A percentile compares a stretch with the other conserved stretches of the same genome.
Evolutionary conservation across 2,113 vertebrate species (phyloP).

Genomic region (Periophthalmodon schlosseri): DNA sequence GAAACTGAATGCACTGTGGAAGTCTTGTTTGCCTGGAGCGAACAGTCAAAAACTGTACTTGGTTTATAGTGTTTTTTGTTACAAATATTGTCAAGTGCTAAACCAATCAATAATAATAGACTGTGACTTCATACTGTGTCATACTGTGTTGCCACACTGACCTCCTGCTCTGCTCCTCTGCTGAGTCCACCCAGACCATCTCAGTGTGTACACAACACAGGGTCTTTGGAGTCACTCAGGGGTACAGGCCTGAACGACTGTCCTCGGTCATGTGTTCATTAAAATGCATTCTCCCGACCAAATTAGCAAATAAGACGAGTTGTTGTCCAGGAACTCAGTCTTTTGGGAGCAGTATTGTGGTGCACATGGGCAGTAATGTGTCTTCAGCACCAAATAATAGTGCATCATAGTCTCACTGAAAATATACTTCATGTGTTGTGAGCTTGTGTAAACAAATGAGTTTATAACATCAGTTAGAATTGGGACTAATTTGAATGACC

Average conservation of each 20-base stretch:
- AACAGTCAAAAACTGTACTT: not conserved
- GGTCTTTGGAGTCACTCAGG: not conserved
- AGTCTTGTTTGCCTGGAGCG: not conserved
- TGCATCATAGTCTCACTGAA: too few relatives aligned
- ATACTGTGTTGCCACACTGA: conserved; percentile 17
- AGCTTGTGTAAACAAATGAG: too few relatives aligned
- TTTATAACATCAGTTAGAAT: conserved; percentile 5
- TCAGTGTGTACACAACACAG: conserved; percentile 57
- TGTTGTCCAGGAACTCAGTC: too few relatives aligned
- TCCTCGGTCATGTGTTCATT: conserved; percentile 19
- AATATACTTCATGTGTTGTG: too few relatives aligned
- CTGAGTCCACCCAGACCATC: conserved; percentile 29
- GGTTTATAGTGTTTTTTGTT: not conserved
- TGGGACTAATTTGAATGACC: conserved; percentile 21
- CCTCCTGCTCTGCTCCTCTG: conserved; percentile 24
- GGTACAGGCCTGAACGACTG: conserved; percentile 32
- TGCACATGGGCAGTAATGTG: too few relatives aligned
- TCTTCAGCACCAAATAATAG: too few relatives aligned
- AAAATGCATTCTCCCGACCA: not conserved
- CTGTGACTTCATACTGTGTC: not conserved
- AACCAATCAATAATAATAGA: too few relatives aligned
- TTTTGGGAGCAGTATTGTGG: too few relatives aligned
- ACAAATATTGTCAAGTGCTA: too few relatives aligned
- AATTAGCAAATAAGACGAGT: too few relatives aligned
- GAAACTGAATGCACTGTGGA: not conserved